Evolutionary conservation across 2,113 vertebrate species (phyloP), one percentile per base, ranked within the genome.

Genomic region (Motacilla alba): DNA sequence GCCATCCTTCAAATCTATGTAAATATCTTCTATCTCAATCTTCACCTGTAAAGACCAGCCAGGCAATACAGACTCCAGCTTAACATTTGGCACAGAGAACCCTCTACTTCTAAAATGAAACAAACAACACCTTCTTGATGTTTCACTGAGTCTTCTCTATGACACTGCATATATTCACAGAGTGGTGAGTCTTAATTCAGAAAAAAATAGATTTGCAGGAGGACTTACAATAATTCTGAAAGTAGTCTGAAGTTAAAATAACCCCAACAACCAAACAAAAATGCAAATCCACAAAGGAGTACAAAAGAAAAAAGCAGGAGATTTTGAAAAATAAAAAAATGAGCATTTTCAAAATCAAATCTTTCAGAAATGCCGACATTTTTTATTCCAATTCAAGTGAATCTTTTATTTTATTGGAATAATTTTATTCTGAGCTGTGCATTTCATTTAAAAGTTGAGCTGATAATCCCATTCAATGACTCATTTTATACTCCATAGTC

Each of bases 1-100:
- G 21, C 99, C 99, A 22, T 98, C 98, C 50, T 98, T 98, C 91
- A 99, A 97, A 68, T 99, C 99, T 5, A 89, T 96, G 95, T 98
- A 99, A 70, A 99, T 96, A 11, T 99, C 98, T 16, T 94, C 97
- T 96, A 99, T 95, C 77, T 94, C 94, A 50, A 97, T 16, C 1
- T 55, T 93, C 33, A 97, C 98, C 99, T 99, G 97, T 10, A 31
- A 87, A 95, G 77, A 83, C 11, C 58, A 90, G 74, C 17, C n/a
- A 79, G 24, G 37, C 31, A 47, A 47, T 13, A 70, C 21, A 37
- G 56, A n/a, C 39, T 21, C 11, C 26, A 28, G 26, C 12, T 86
- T 33, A 64, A 79, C 7, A 3, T 16, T 21, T 68, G 76, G 63
- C 37, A 35, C 37, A 49, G 17, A 53, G 50, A 82, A 41, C 4